These are phyloP conservation scores for Nerophis lumbriciformis DNA, from an alignment of 2,113 vertebrate genomes.

Conservation along the genomic window DNA sequence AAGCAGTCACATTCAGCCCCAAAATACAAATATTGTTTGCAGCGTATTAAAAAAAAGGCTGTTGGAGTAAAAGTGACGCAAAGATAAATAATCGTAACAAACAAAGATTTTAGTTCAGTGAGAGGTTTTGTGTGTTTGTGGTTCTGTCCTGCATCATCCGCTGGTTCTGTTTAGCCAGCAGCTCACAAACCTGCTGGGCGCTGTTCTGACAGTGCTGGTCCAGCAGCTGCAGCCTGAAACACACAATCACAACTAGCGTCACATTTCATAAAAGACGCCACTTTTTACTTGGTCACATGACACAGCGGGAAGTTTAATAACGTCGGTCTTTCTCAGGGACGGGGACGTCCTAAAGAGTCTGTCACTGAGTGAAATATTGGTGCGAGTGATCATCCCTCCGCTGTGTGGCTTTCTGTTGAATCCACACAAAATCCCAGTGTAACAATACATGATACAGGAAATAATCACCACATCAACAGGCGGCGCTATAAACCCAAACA, in stretches of 20 bases:
- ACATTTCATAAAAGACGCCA: not conserved
- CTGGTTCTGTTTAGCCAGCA: constrained; percentile 86
- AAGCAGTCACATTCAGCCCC: no score
- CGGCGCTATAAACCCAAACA: no score
- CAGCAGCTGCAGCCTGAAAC: constrained; percentile 84
- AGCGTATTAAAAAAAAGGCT: no score
- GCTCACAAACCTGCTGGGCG: constrained; percentile 85
- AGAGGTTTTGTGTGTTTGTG: constrained; percentile 15
- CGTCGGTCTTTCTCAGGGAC: no score
- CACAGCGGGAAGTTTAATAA: not conserved
- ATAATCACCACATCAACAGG: no score
- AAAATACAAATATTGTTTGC: no score
- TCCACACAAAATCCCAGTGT: no score
- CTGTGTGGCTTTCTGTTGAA: not conserved
- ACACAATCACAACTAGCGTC: constrained; percentile 27
- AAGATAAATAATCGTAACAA: not conserved
- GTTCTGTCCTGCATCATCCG: constrained; percentile 82
- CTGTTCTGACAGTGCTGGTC: constrained; percentile 86
- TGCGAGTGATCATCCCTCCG: not conserved
- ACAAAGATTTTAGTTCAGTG: not conserved
- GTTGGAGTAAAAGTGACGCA: not conserved
- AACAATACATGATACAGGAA: no score
- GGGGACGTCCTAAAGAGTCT: no score
- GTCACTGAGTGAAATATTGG: not conserved
- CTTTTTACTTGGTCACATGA: no score